phyloP scores from a whole-genome alignment of 2,113 vertebrate species.

The Lycaon pictus region DNA sequence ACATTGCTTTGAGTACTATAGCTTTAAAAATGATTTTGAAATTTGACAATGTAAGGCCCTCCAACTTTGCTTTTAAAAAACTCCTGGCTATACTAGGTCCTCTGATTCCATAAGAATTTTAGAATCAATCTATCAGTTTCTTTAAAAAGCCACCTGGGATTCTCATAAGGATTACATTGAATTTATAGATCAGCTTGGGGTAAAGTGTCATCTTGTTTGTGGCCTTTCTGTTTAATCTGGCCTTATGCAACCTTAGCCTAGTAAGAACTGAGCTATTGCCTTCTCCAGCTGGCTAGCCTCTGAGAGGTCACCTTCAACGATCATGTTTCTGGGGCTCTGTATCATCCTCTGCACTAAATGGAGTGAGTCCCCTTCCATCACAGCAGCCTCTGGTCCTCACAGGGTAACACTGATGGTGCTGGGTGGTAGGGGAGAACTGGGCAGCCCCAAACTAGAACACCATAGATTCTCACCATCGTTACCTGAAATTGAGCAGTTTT shows the following conservation, averaged over 20 bases:
- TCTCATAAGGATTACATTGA: slow-evolving; percentile 1
- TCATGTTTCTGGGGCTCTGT: not conserved
- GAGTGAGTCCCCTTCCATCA: not conserved
- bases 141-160: not conserved
- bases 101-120: not conserved
- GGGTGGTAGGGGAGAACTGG: not conserved
- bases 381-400: not conserved
- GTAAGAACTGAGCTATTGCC: not conserved
- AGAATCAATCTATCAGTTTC: not conserved
- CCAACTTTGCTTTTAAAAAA: not conserved
- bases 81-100: not conserved
- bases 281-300: not conserved
- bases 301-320: not conserved
- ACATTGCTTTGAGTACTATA: not conserved
- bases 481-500: not conserved
- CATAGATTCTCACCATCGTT: not conserved
- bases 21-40: not conserved
- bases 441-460: not conserved
- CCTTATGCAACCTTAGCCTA: not conserved
- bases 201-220: not conserved
- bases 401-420: not conserved
- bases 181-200: not conserved
- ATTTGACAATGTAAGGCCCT: not conserved
- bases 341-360: not conserved
- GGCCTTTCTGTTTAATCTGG: not conserved